Evolutionary conservation across 2,113 vertebrate genomes (phyloP).

Genomic region (Leptosomus discolor): DNA sequence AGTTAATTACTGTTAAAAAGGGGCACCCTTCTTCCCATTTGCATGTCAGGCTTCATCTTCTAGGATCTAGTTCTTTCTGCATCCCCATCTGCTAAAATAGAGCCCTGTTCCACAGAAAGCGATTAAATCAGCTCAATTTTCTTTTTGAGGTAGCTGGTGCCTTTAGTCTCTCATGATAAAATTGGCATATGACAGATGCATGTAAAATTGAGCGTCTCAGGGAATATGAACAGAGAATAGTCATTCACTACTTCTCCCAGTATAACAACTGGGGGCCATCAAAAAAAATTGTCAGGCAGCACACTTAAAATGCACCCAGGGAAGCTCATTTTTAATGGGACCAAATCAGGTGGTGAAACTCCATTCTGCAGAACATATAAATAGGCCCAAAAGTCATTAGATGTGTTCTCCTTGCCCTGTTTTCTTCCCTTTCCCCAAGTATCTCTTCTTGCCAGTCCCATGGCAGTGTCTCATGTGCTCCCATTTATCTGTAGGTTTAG

Average conservation of each 20-base stretch:
- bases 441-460: background rate
- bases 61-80: background rate
- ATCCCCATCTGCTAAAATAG: background rate
- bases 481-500: background rate
- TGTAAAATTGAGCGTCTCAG: background rate
- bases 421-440: background rate
- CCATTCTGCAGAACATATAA: background rate
- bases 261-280: background rate
- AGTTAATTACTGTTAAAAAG: background rate
- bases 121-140: background rate
- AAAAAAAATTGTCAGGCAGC: background rate
- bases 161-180: background rate
- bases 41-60: background rate
- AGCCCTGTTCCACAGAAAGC: background rate
- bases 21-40: background rate
- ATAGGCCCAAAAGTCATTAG: background rate
- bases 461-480: accelerated
- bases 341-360: background rate
- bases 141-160: background rate
- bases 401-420: background rate
- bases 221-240: background rate
- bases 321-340: background rate
- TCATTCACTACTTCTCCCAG: background rate
- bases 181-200: background rate
- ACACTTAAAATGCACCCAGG: background rate